Evolutionary conservation across 1,140 invertebrate species (phyloP), one percentile per base, ranked within the genome.

Genomic region (Lasioglossum albipes): DNA sequence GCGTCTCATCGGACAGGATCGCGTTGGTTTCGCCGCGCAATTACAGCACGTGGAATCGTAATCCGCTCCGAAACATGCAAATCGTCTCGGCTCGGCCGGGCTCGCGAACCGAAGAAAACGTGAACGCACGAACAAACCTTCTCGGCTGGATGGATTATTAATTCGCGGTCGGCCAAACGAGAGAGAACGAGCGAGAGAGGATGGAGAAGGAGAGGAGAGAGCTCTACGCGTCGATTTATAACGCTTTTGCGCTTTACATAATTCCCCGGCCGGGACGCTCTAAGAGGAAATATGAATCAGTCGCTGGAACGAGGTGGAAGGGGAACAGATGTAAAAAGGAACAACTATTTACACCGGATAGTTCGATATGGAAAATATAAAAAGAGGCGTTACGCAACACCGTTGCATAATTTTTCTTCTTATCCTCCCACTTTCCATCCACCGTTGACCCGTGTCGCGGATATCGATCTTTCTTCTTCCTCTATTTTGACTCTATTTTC

Each of bases 271-370:
- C 9, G 1, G 16, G 49, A 12, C 13, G 36, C 13, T n/a, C 13
- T 13, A 2, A 49, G 52, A 31, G 45, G 59, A 84, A 81, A 81
- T 84, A 73, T 62, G 79, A 84, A 76, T 84, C 41, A 49, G 64
- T 61, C 16, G 7, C 36, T 41, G 10, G 27, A 83, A 52, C 59
- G 9, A 42, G 5, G 64, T 27, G 41, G 18, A 27, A n/a, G 65
- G 42, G 41, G 18, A 27, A n/a, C 16, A 83, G 64, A 45, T 27
- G 18, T 9, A 36, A 45, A 9, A 36, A 12, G 18, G 57, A 59
- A 27, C 27, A 31, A 16, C 12, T 4, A 65, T 79, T 41, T n/a
- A 7, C 18, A 10, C 52, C 20, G 9, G 16, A 71, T 49, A 67
- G 18, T 57, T 62, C 59, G 18, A 66, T 31, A 66, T 20, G 62